Evolutionary conservation across 2,113 vertebrate genomes (phyloP).

Genomic region (Passerina amoena): DNA sequence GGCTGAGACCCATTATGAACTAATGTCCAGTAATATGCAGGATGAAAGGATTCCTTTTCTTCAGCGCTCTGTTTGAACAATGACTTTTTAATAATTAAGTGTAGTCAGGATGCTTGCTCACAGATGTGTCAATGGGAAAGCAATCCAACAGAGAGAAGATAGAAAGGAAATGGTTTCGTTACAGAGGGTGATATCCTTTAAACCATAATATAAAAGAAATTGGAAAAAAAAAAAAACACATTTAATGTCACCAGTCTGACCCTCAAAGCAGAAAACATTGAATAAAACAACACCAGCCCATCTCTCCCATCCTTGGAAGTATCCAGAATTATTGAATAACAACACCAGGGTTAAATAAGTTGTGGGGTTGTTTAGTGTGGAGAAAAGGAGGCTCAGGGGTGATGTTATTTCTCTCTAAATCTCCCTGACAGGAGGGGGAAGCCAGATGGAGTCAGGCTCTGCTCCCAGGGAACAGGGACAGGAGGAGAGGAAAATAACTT

Average conservation of each 20-base stretch:
- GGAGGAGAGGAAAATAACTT: background rate
- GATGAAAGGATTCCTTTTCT: background rate
- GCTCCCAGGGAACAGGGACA: background rate
- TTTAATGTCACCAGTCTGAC: background rate
- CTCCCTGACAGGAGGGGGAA: background rate
- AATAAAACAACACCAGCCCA: background rate
- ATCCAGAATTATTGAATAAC: background rate
- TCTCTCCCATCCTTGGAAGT: background rate
- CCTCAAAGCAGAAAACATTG: background rate
- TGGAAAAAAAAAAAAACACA: rapidly evolving
- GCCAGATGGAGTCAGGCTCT: rapidly evolving
- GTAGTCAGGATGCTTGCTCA: background rate
- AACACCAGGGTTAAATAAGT: background rate
- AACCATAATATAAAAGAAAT: background rate
- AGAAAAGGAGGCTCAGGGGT: background rate
- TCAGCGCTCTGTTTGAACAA: background rate
- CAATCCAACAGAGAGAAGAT: background rate
- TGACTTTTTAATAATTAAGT: conserved; percentile 21
- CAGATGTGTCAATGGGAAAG: background rate
- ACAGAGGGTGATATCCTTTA: background rate
- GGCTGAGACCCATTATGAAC: background rate
- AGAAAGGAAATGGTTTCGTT: conserved; percentile 2
- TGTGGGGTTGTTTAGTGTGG: background rate
- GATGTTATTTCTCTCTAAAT: background rate
- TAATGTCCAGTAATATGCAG: background rate